A percentile compares a stretch with the other conserved stretches of the same genome.
Conservation (phyloP, 1,140 invertebrate genomes). For the Drosophila pseudoananassae region DNA sequence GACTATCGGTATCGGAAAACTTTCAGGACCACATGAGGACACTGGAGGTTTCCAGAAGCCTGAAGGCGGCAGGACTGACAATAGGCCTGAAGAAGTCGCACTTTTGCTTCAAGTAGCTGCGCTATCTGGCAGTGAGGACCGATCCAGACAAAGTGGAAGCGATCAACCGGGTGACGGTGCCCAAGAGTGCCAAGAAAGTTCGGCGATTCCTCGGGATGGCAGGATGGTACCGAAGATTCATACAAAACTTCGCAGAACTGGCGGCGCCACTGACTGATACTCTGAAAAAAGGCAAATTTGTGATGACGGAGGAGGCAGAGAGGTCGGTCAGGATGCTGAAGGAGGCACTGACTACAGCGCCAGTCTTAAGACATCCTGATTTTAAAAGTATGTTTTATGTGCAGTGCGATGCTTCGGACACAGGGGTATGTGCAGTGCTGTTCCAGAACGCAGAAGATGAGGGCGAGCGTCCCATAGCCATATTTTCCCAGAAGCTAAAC, state of each 20-base stretch:
- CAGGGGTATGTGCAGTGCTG: not conserved
- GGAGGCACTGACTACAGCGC: not conserved
- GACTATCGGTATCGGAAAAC: too few relatives aligned
- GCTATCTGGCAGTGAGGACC: constrained; percentile 2
- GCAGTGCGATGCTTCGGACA: constrained; percentile 1
- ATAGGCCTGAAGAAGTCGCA: too few relatives aligned
- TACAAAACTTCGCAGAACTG: constrained; percentile 7
- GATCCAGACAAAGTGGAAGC: constrained; percentile 45
- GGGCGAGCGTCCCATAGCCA: not conserved
- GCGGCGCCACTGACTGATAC: constrained; percentile 10
- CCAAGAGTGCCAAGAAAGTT: constrained; percentile 8
- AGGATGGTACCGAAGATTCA: constrained; percentile 30
- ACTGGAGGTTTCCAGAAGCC: too few relatives aligned
- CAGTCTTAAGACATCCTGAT: not conserved
- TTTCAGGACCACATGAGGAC: too few relatives aligned
- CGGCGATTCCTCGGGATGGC: constrained; percentile 11
- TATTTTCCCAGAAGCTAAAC: not conserved
- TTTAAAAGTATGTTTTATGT: constrained; percentile 1
- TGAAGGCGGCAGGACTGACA: too few relatives aligned
- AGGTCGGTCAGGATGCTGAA: not conserved
- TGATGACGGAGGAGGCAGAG: too few relatives aligned
- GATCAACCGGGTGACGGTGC: constrained; percentile 17
- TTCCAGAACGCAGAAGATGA: not conserved
- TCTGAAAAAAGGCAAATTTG: not conserved
- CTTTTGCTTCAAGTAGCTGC: too few relatives aligned